Percentiles rank a stretch among this genome's conserved stretches.
phyloP scores from a whole-genome alignment of 2,888 invertebrate species.

The Drosophila tripunctata region DNA sequence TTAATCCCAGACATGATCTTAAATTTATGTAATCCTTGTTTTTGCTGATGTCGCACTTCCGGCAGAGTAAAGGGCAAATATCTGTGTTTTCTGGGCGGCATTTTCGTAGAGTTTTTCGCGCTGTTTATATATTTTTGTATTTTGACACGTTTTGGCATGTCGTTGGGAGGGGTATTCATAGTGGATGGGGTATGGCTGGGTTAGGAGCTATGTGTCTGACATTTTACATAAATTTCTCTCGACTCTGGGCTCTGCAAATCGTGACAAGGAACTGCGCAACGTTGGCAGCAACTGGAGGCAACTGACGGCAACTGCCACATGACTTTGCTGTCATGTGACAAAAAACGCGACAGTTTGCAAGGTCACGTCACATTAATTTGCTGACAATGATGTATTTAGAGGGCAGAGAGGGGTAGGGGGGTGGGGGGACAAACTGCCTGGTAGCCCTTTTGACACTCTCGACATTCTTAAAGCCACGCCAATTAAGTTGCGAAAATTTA shows the following conservation, averaged over 20 bases:
- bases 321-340: conserved; percentile 68
- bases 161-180: conserved; percentile 17
- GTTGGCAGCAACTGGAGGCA: conserved; percentile 23
- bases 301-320: conserved; percentile 52
- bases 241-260: conserved; percentile 57
- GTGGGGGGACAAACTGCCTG: conserved; percentile 5
- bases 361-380: conserved; percentile 81
- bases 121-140: conserved; percentile 75
- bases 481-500: conserved; percentile 59
- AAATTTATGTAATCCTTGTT: conserved; percentile 1
- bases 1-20: conserved; percentile 29
- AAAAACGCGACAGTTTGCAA: conserved; percentile 78
- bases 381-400: conserved; percentile 78
- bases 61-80: conserved; percentile 47
- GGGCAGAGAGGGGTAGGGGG: conserved; percentile 1
- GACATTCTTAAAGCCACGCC: conserved; percentile 61
- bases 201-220: conserved; percentile 49
- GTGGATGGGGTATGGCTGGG: neutral
- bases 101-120: conserved; percentile 67
- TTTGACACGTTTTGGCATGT: conserved; percentile 78
- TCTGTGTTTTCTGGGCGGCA: conserved; percentile 37
- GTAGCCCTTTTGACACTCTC: conserved; percentile 9
- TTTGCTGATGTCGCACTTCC: conserved; percentile 41
- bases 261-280: conserved; percentile 59
- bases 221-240: conserved; percentile 77